phyloP scores from a whole-genome alignment of 2,888 invertebrate genomes.

The Herminia tarsipennalis region DNA sequence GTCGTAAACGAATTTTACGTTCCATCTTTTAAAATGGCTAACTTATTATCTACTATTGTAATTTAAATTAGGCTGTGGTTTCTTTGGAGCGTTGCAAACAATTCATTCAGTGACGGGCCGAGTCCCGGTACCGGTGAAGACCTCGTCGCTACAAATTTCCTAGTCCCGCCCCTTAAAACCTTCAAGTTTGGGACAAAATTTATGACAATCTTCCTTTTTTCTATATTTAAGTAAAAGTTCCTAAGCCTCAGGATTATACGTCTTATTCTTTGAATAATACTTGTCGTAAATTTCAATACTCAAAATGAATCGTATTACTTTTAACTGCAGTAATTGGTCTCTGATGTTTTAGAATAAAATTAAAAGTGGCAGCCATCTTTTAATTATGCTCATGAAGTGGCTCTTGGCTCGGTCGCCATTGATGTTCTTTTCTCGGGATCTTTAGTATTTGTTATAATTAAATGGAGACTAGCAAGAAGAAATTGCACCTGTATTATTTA shows the following conservation, averaged over 20 bases:
- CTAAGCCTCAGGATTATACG: conserved; percentile 54
- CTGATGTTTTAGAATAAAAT: conserved; percentile 36
- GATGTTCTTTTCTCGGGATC: conserved; percentile 6
- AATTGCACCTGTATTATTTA: too few species aligned
- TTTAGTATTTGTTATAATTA: conserved; percentile 16
- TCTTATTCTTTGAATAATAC: conserved; percentile 48
- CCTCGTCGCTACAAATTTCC: conserved; percentile 30
- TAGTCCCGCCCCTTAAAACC: conserved; percentile 38
- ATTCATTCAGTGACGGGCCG: conserved; percentile 25
- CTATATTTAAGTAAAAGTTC: conserved; percentile 66
- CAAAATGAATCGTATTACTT: conserved; percentile 37
- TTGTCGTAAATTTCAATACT: conserved; percentile 51
- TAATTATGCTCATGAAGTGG: conserved; percentile 34
- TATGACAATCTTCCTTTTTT: conserved; percentile 54
- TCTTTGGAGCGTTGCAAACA: conserved; percentile 26
- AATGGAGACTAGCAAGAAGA: conserved; percentile 9
- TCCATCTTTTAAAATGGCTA: too few species aligned
- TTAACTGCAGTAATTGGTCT: conserved; percentile 36
- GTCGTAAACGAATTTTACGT: too few species aligned
- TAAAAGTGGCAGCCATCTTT: conserved; percentile 32
- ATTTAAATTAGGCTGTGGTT: conserved; percentile 23
- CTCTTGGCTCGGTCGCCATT: conserved; percentile 4
- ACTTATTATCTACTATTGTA: conserved; percentile 12
- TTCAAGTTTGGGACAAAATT: conserved; percentile 52
- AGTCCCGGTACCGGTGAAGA: conserved; percentile 20